Conservation (phyloP, 2,797 vertebrate species). For the Hephaestus fuliginosus region DNA sequence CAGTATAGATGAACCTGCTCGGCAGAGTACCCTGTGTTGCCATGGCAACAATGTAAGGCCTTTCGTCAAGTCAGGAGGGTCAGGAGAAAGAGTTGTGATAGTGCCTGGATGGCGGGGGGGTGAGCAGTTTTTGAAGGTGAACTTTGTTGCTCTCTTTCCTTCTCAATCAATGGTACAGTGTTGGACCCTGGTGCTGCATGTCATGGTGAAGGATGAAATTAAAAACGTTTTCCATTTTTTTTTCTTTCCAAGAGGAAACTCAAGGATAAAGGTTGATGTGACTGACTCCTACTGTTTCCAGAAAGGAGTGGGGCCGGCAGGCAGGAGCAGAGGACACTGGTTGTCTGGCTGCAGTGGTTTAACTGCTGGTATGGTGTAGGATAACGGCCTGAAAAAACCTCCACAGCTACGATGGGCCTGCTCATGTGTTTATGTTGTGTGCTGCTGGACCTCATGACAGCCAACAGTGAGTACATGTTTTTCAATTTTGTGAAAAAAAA, state of each 20-base stretch:
- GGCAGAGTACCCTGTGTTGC: constrained; percentile 62
- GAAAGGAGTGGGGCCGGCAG: constrained; percentile 20
- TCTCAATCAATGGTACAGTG: constrained; percentile 55
- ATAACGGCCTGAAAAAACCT: constrained; percentile 11
- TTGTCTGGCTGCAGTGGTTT: constrained; percentile 32
- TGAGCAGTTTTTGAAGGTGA: constrained; percentile 66
- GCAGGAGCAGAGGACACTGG: constrained; percentile 36
- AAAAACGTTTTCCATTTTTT: constrained; percentile 27
- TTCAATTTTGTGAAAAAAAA: neutral
- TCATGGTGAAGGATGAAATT: constrained; percentile 51
- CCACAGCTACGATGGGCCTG: constrained; percentile 44
- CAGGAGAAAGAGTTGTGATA: constrained; percentile 63
- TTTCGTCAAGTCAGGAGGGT: constrained; percentile 70
- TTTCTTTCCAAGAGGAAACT: constrained; percentile 29
- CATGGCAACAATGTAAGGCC: constrained; percentile 70
- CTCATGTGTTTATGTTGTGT: constrained; percentile 51
- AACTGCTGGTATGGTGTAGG: constrained; percentile 44
- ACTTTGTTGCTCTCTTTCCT: constrained; percentile 62
- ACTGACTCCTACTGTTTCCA: constrained; percentile 43
- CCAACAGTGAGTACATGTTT: constrained; percentile 75
- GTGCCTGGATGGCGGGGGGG: constrained; percentile 18
- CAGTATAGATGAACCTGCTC: constrained; percentile 75
- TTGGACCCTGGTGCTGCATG: constrained; percentile 33
- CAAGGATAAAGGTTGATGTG: constrained; percentile 45
- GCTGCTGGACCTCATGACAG: constrained; percentile 63